Conservation (phyloP, 2,888 invertebrate species). For the Callosobruchus maculatus region DNA sequence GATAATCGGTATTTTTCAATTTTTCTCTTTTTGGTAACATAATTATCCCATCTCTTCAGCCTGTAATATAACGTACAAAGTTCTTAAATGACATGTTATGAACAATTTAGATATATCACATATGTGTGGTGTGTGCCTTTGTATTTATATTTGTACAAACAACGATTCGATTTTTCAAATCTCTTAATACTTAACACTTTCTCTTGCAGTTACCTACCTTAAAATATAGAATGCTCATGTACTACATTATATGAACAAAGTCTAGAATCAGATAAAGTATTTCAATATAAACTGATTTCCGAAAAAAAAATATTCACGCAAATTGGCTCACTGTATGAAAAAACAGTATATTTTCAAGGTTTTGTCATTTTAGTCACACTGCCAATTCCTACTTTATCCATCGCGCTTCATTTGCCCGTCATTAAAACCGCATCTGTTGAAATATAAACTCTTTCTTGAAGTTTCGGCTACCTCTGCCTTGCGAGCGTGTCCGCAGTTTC, state of each 20-base stretch:
- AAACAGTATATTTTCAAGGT: too few relatives aligned
- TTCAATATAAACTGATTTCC: background rate
- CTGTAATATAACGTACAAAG: slow-evolving; percentile 26
- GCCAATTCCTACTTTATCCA: too few relatives aligned
- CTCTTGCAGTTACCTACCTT: background rate
- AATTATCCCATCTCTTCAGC: background rate
- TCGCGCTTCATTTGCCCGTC: too few relatives aligned
- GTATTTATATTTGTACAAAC: slow-evolving; percentile 33
- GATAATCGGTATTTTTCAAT: background rate
- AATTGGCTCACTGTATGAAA: too few relatives aligned
- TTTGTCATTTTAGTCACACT: too few relatives aligned
- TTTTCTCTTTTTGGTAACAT: background rate
- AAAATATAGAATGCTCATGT: background rate
- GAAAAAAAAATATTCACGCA: too few relatives aligned
- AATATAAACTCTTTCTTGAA: too few relatives aligned
- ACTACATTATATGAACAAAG: background rate
- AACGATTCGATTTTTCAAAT: slow-evolving; percentile 12
- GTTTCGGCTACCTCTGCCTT: too few relatives aligned
- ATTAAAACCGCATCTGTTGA: too few relatives aligned
- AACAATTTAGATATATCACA: slow-evolving; percentile 28
- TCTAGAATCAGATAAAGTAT: background rate
- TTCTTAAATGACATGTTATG: slow-evolving; percentile 31
- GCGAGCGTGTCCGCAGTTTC: too few relatives aligned
- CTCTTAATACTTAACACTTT: background rate
- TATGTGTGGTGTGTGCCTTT: slow-evolving; percentile 40